phyloP scores from a whole-genome alignment of 2,797 vertebrate species.

The Pseudochaenichthys georgianus region DNA sequence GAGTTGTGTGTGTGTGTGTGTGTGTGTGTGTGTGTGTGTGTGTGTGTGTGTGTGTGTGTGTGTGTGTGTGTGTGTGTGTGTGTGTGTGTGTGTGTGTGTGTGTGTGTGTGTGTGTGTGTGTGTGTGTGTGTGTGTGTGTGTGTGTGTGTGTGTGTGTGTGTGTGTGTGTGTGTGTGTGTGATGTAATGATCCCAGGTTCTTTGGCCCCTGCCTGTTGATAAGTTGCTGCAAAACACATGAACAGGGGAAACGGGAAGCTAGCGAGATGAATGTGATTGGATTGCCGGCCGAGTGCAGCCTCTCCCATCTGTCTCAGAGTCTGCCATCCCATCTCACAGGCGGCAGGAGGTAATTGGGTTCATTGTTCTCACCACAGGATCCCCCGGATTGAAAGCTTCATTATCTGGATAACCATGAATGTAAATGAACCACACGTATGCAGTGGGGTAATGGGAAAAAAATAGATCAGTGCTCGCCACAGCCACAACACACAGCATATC shows the following conservation, averaged over 20 bases:
- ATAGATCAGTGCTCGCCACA: slow-evolving; percentile 85
- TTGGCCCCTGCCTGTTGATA: slow-evolving; percentile 86
- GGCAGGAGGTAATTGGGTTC: slow-evolving; percentile 91
- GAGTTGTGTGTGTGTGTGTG: slow-evolving; percentile 60
- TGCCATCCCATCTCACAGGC: slow-evolving; percentile 90
- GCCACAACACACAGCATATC: slow-evolving; percentile 67
- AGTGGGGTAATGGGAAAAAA: slow-evolving; percentile 86
- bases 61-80: too few relatives aligned
- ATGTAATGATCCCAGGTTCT: slow-evolving; percentile 81
- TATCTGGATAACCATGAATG: slow-evolving; percentile 92
- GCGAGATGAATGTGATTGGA: slow-evolving; percentile 90
- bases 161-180: too few relatives aligned
- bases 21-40: too few relatives aligned
- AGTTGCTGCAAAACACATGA: slow-evolving; percentile 83
- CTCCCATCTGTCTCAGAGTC: slow-evolving; percentile 90
- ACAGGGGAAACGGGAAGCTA: slow-evolving; percentile 77
- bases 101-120: too few relatives aligned
- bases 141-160: too few relatives aligned
- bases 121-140: too few relatives aligned
- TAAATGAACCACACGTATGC: slow-evolving; percentile 88
- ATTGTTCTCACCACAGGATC: slow-evolving; percentile 91
- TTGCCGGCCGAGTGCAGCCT: slow-evolving; percentile 87
- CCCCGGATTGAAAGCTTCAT: slow-evolving; percentile 90
- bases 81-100: too few relatives aligned
- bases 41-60: too few relatives aligned